A percentile compares a stretch with the other conserved stretches of the same genome.
Conservation (phyloP, 1,140 invertebrate genomes). For the Aethina tumida region DNA sequence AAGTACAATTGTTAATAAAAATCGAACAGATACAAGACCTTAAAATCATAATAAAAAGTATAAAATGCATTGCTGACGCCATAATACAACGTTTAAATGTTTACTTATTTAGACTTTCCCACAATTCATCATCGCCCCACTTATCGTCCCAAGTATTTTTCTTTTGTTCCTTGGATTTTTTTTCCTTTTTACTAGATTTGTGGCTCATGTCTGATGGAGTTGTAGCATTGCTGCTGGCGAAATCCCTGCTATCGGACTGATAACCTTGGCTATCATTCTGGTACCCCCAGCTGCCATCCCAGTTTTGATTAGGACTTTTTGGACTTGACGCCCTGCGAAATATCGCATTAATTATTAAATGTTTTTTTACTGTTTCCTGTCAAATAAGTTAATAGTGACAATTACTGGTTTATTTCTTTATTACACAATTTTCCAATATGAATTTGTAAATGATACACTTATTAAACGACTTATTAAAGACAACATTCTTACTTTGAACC, state of each 20-base stretch:
- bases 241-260: slow-evolving; percentile 22
- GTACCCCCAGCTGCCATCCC: slow-evolving; percentile 28
- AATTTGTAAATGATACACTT: no score
- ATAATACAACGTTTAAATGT: slow-evolving; percentile 2
- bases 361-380: no score
- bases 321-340: slow-evolving; percentile 31
- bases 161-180: slow-evolving; percentile 23
- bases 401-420: no score
- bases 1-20: no score
- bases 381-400: no score
- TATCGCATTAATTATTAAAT: no score
- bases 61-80: neutral
- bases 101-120: slow-evolving; percentile 38
- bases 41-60: neutral
- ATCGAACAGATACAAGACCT: neutral
- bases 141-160: slow-evolving; percentile 29
- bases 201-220: slow-evolving; percentile 20
- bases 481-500: slow-evolving; percentile 31
- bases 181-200: slow-evolving; percentile 22
- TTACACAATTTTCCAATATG: slow-evolving; percentile 1
- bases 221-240: slow-evolving; percentile 16
- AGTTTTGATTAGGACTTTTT: slow-evolving; percentile 28
- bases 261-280: slow-evolving; percentile 29
- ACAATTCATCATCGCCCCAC: slow-evolving; percentile 38
- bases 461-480: slow-evolving; percentile 4